Evolutionary conservation across 2,797 vertebrate genomes (phyloP), one percentile per base, ranked within the genome.

Genomic region (Nyctalus aviator): DNA sequence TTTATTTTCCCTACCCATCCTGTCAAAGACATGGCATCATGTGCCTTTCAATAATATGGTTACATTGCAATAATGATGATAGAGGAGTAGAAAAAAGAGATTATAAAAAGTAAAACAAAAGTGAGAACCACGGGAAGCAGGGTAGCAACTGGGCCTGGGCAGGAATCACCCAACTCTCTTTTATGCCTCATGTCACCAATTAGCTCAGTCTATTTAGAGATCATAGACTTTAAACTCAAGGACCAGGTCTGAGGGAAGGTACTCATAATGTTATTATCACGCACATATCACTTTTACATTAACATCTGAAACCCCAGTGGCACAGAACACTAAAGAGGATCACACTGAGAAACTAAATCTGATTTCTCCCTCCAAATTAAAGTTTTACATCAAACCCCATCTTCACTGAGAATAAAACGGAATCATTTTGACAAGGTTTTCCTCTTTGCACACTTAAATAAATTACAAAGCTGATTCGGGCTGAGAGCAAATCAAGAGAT

Each of bases 331-430:
- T 89, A 32, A 95, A 76, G 88, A 90, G 66, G 41, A 89, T 81
- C 93, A 92, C 77, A 78, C 94, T 92, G 89, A 94, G 95, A 94
- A 93, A 59, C 15, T 69, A 71, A 66, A 89, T 91, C 64, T 53
- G 66, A 89, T 73, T 87, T 94, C 84, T 84, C 30, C 32, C 87
- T 94, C 87, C 89, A 89, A 81, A 94, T 97, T 96, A 93, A 95
- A 94, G 44, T 81, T 96, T 94, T 93, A 92, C 37, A 91, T 84
- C 84, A 95, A 96, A 94, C 76, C n/a, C 46, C 37, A 93, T 87
- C 77, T 90, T 91, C 55, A 12, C 53, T 30, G 90, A 79, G 77
- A 91, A 84, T 84, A 48, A 94, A 96, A 95, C n/a, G 71, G 35
- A 87, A 21, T 90, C 68, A 53, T 91, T 82, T 21, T 81, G 88